A percentile compares a stretch with the other conserved stretches of the same genome.
These are phyloP conservation scores for Marmota monax DNA, from an alignment of 2,113 vertebrate genomes.

Conservation along the genomic window DNA sequence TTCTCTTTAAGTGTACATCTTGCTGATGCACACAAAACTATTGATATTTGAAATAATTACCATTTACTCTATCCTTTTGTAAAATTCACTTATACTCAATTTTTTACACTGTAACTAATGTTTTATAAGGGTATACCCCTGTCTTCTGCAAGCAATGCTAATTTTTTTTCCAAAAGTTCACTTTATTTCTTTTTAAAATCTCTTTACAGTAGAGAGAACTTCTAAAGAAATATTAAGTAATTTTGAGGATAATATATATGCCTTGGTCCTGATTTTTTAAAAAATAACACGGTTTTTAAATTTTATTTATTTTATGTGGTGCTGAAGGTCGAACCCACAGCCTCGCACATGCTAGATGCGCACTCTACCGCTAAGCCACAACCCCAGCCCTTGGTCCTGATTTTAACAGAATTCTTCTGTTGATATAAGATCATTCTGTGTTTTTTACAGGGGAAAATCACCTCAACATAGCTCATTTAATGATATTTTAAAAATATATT, in stretches of 20 bases:
- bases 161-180: constrained; percentile 7
- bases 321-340: no score
- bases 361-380: no score
- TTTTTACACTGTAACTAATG: background rate
- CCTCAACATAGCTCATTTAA: background rate
- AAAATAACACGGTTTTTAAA: no score
- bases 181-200: background rate
- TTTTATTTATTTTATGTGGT: no score
- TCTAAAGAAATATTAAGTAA: constrained; percentile 24
- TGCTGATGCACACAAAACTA: background rate
- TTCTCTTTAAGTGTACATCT: background rate
- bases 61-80: background rate
- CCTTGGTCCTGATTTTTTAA: background rate
- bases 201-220: background rate
- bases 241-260: background rate
- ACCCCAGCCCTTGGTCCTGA: background rate
- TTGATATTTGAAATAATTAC: background rate
- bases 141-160: background rate
- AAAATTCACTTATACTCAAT: background rate
- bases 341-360: no score
- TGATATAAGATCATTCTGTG: background rate
- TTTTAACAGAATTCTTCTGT: constrained; percentile 32
- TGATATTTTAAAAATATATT: background rate
- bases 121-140: background rate
- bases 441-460: background rate